Percentiles rank a stretch among this genome's conserved stretches.
phyloP scores from a whole-genome alignment of 2,888 invertebrate species.

The Brassicogethes aeneus region DNA sequence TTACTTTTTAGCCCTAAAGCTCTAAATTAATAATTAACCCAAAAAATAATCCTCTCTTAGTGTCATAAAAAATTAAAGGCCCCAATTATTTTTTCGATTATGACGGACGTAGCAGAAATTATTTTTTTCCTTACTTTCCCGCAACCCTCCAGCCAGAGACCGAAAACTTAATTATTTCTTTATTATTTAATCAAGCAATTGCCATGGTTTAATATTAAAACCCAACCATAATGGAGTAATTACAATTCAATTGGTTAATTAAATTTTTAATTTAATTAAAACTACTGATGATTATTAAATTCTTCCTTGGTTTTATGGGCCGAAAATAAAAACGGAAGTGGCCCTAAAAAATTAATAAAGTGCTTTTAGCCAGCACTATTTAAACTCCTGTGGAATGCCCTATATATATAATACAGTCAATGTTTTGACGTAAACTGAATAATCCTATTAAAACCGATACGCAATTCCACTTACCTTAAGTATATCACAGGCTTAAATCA shows the following conservation, averaged over 20 bases:
- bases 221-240: conserved; percentile 30
- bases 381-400: not conserved
- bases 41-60: too few species aligned
- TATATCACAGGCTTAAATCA: too few species aligned
- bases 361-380: not conserved
- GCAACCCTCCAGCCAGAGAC: too few species aligned
- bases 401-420: not conserved
- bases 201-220: conserved; percentile 1
- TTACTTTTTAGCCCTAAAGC: too few species aligned
- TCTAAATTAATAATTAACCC: too few species aligned
- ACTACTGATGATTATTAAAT: conserved; percentile 14
- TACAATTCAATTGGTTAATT: conserved; percentile 37
- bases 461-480: too few species aligned
- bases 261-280: conserved; percentile 35
- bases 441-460: too few species aligned
- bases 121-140: conserved; percentile 1
- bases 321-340: not conserved
- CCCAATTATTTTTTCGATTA: conserved; percentile 2
- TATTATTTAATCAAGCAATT: conserved; percentile 25
- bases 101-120: not conserved
- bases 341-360: not conserved
- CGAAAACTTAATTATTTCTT: conserved; percentile 18
- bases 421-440: not conserved
- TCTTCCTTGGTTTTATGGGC: conserved; percentile 6
- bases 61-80: too few species aligned